phyloP scores from a whole-genome alignment of 2,113 vertebrate species.

The Archilochus colubris region DNA sequence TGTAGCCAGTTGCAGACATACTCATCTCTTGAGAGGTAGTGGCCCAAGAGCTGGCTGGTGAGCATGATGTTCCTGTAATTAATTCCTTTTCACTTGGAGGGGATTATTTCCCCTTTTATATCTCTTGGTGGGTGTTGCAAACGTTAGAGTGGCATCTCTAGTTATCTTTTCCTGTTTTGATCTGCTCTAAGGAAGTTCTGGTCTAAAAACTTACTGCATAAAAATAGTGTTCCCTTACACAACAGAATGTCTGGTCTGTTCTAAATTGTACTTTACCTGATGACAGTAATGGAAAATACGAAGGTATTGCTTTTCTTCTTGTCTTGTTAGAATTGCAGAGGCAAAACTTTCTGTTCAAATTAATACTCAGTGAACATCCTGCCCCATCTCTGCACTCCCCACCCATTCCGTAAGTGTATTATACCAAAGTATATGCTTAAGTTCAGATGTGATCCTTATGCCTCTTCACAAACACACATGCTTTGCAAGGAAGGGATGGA shows the following conservation, averaged over 20 bases:
- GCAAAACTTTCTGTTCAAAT: not conserved
- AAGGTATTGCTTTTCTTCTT: not conserved
- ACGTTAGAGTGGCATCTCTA: not conserved
- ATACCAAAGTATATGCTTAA: not conserved
- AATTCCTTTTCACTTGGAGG: not conserved
- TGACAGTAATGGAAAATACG: not conserved
- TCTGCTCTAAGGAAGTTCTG: not conserved
- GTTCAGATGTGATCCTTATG: not conserved
- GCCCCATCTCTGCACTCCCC: not conserved
- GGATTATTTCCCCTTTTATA: not conserved
- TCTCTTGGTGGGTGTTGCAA: not conserved
- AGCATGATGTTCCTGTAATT: not conserved
- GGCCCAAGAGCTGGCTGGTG: not conserved
- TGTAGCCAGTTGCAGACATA: not conserved
- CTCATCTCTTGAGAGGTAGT: not conserved
- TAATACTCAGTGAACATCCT: not conserved
- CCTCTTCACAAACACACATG: not conserved
- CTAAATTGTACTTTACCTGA: not conserved
- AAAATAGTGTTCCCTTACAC: not conserved
- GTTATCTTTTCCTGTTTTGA: slow-evolving; percentile 10
- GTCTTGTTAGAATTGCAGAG: not conserved
- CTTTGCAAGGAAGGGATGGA: not conserved
- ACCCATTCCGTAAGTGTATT: accelerated
- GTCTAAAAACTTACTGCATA: not conserved
- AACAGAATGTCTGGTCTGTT: not conserved